Percentiles rank a stretch among this genome's conserved stretches.
phyloP scores from a whole-genome alignment of 2,888 invertebrate genomes.

The Caradrina clavipalpis region DNA sequence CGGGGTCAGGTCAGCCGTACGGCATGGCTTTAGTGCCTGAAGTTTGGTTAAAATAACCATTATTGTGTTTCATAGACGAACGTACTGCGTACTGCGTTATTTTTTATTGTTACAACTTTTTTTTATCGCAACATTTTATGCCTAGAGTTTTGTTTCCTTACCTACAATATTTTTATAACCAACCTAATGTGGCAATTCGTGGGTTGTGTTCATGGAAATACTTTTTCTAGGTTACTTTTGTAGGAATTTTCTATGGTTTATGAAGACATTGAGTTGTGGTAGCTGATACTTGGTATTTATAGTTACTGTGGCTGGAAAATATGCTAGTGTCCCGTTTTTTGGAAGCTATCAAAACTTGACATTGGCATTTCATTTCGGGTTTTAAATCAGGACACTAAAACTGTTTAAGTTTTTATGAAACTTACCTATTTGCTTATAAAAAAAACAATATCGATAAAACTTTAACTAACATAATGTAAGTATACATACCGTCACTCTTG shows the following conservation, averaged over 20 bases:
- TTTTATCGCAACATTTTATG: conserved; percentile 62
- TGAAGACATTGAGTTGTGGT: conserved; percentile 23
- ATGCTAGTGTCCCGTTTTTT: not conserved
- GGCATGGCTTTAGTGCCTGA: conserved; percentile 65
- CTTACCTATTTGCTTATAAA: too few species aligned
- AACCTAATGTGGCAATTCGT: conserved; percentile 47
- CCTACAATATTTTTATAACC: conserved; percentile 53
- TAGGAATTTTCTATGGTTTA: conserved; percentile 8
- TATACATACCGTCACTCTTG: too few species aligned
- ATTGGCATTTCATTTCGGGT: too few species aligned
- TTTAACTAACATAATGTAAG: too few species aligned
- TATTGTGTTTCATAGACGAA: conserved; percentile 49
- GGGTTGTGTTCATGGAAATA: conserved; percentile 52
- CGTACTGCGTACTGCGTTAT: conserved; percentile 52
- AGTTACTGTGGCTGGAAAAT: not conserved
- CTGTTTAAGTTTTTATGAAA: too few species aligned
- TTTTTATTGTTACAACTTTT: conserved; percentile 63
- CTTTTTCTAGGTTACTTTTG: conserved; percentile 37
- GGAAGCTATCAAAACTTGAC: too few species aligned
- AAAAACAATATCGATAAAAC: too few species aligned
- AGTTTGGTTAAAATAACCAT: conserved; percentile 63
- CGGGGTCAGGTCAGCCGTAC: conserved; percentile 77
- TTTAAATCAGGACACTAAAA: too few species aligned
- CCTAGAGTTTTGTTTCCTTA: conserved; percentile 52
- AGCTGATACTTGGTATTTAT: not conserved